Conservation (phyloP, 2,888 invertebrate species). For the Hirtodrosophila duncani region DNA sequence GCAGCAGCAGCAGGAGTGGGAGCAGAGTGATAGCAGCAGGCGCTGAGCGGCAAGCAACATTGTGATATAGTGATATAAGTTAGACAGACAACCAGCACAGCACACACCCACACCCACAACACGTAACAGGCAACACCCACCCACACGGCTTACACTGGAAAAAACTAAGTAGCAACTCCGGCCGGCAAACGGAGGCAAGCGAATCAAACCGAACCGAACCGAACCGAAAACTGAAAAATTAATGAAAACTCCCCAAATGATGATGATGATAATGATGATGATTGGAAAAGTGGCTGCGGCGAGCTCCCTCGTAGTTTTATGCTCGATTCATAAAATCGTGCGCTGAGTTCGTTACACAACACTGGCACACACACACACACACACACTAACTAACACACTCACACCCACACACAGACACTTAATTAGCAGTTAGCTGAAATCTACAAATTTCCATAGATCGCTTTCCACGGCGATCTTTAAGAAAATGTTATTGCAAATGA, state of each 20-base stretch:
- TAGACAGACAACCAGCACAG: conserved; percentile 28
- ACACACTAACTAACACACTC: neutral
- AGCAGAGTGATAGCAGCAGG: conserved; percentile 20
- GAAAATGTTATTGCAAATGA: conserved; percentile 6
- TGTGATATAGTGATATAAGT: conserved; percentile 76
- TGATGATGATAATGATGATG: neutral
- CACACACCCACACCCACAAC: conserved; percentile 27
- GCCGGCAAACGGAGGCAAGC: conserved; percentile 52
- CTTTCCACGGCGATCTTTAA: conserved; percentile 17
- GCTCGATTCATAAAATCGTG: conserved; percentile 74
- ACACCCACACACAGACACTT: conserved; percentile 2
- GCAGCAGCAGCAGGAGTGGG: conserved; percentile 18
- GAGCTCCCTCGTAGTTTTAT: conserved; percentile 75
- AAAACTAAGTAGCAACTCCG: conserved; percentile 33
- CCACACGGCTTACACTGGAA: too few relatives aligned
- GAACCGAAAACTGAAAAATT: neutral
- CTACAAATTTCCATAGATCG: conserved; percentile 19
- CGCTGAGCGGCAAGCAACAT: conserved; percentile 66
- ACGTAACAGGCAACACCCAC: conserved; percentile 1
- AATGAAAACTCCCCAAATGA: neutral
- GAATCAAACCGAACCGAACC: conserved; percentile 1
- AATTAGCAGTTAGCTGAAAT: neutral
- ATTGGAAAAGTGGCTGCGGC: conserved; percentile 20
- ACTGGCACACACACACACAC: conserved; percentile 8
- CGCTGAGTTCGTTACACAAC: conserved; percentile 60